Evolutionary conservation across 2,888 invertebrate species (phyloP), one percentile per base, ranked within the genome.

Genomic region (Pandemis cinnamomeana): DNA sequence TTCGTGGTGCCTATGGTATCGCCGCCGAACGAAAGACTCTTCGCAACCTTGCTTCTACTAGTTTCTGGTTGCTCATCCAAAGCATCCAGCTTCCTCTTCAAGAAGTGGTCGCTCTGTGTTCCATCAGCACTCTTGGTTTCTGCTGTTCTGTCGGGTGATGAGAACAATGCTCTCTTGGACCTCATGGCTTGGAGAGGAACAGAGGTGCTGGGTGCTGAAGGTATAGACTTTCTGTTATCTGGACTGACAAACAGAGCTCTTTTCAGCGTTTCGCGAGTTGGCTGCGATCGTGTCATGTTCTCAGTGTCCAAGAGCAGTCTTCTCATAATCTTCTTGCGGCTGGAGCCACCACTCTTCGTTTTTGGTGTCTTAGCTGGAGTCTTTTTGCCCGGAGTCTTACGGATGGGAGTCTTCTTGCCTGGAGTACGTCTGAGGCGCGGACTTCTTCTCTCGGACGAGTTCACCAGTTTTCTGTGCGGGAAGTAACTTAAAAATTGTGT

Each of bases 171-270:
- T 7, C 97, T 92, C 80, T 96, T 97, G 0, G 96, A 96, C 78
- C 92, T 95, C 85, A 95, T 95, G 6, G 94, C 81, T 82, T 94
- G 83, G 81, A 92, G 71, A 79, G 95, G 82, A 82, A 95, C 84
- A 71, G 92, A 90, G 76, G 94, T 71, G 82, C 93, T 84, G 79
- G 95, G 72, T 72, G 87, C 72, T 71, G 78, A 68, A 4, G 88
- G 86, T 6, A 87, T 67, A 48, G 88, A 70, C 81, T 90, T 83
- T 80, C 88, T 89, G 76, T 93, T 94, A 78, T 95, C 95, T 1
- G 97, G 97, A 84, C 97, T 97, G 80, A 96, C 95, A 80, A 97
- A 97, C 2, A 97, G 87, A 0, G 97, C 97, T 72, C 97, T 93
- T 80, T 97, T 97, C 0, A 96, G 94, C 0, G 95, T 94, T 83